Conservation (phyloP, 2,113 vertebrate genomes). For the Ciconia maguari region DNA sequence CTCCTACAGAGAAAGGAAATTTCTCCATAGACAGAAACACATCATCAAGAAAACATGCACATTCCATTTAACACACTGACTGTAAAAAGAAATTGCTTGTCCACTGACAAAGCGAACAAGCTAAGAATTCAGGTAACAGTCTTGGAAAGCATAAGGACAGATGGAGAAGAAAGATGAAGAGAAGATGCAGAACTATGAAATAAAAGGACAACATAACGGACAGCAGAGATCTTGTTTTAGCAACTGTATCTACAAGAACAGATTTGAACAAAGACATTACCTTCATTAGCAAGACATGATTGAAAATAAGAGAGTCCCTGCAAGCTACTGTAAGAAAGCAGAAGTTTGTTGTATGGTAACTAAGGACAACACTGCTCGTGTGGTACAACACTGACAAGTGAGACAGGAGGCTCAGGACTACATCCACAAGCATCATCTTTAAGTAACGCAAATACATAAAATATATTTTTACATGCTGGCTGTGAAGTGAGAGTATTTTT, state of each 20-base stretch:
- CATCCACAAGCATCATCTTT: background rate
- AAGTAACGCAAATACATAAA: background rate
- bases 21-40: background rate
- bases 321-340: background rate
- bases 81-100: background rate
- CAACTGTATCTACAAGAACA: conserved; percentile 29
- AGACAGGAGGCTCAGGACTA: background rate
- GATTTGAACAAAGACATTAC: background rate
- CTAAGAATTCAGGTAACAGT: background rate
- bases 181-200: background rate
- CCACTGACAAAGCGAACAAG: background rate
- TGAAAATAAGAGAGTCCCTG: background rate
- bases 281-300: background rate
- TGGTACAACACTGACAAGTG: background rate
- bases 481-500: background rate
- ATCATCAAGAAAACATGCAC: background rate
- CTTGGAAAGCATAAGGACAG: background rate
- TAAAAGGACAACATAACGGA: background rate
- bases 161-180: background rate
- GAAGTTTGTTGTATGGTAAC: background rate
- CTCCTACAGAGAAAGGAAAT: background rate
- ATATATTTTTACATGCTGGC: background rate
- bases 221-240: background rate
- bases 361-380: background rate
- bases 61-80: background rate